Evolutionary conservation across 2,113 vertebrate species (phyloP).

Genomic region (Oryzias melastigma): DNA sequence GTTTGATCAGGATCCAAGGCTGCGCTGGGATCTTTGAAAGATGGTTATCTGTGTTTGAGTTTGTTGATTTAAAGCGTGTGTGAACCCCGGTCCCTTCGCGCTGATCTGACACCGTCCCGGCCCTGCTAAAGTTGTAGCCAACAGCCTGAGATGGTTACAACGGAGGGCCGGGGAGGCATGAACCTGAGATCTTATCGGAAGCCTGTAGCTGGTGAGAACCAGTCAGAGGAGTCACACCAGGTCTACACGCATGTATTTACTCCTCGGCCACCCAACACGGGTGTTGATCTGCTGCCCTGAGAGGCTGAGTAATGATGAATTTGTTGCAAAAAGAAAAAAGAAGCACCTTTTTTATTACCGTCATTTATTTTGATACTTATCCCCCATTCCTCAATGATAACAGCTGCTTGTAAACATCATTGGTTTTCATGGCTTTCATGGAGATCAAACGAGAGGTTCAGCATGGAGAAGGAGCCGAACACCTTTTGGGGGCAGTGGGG

Average conservation of each 20-base stretch:
- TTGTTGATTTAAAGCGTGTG: slow-evolving; percentile 57
- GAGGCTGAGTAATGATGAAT: slow-evolving; percentile 28
- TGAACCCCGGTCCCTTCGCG: slow-evolving; percentile 13
- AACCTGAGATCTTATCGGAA: slow-evolving; percentile 54
- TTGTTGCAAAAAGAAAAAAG: slow-evolving; percentile 3
- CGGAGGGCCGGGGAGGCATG: slow-evolving; percentile 29
- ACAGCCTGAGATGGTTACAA: slow-evolving; percentile 33
- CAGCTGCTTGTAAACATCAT: slow-evolving; percentile 48
- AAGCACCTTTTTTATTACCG: slow-evolving; percentile 10
- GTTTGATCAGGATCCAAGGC: slow-evolving; percentile 26
- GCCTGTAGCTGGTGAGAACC: slow-evolving; percentile 20
- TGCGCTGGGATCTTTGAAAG: slow-evolving; percentile 42
- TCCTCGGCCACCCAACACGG: slow-evolving; percentile 40
- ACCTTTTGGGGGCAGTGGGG: slow-evolving; percentile 34
- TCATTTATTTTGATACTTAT: slow-evolving; percentile 23
- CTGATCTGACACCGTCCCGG: slow-evolving; percentile 20
- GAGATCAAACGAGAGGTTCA: slow-evolving; percentile 18
- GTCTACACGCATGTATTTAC: slow-evolving; percentile 1
- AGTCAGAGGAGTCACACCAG: slow-evolving; percentile 36
- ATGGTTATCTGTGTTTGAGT: slow-evolving; percentile 51
- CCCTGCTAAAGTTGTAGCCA: slow-evolving; percentile 21
- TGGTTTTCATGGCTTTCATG: slow-evolving; percentile 35
- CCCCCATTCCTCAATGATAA: slow-evolving; percentile 20
- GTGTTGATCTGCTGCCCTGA: slow-evolving; percentile 13
- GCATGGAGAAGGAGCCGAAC: slow-evolving; percentile 22